Evolutionary conservation across 2,113 vertebrate species (phyloP).

Genomic region (Acrocephalus arundinaceus): DNA sequence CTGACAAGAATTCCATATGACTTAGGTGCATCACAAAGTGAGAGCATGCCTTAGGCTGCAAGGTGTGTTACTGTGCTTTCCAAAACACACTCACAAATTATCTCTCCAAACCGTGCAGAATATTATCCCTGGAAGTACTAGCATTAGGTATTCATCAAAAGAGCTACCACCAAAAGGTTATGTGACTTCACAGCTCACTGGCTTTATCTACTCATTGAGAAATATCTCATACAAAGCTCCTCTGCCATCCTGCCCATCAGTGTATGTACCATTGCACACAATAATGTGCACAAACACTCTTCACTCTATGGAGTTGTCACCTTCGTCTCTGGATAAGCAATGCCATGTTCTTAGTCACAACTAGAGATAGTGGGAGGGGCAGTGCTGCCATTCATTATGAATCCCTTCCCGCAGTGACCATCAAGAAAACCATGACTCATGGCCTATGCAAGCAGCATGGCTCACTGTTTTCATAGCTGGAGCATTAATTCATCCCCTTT

Average conservation of each 20-base stretch:
- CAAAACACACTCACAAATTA: conserved; percentile 12
- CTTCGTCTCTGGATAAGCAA: background rate
- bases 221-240: background rate
- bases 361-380: background rate
- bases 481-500: background rate
- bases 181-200: conserved; percentile 2
- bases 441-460: background rate
- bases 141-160: background rate
- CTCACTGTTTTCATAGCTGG: background rate
- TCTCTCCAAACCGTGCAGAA: background rate
- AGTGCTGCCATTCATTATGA: background rate
- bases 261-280: background rate
- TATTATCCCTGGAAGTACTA: background rate
- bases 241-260: background rate
- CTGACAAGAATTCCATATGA: background rate
- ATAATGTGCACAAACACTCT: rapidly evolving
- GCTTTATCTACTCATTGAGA: background rate
- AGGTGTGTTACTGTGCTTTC: background rate
- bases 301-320: background rate
- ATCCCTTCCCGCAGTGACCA: background rate
- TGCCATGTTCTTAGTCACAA: background rate
- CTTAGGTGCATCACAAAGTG: background rate
- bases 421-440: background rate
- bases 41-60: background rate
- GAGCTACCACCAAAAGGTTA: background rate